Evolutionary conservation across 2,113 vertebrate species (phyloP), one percentile per base, ranked within the genome.

Genomic region (Lates calcarifer): DNA sequence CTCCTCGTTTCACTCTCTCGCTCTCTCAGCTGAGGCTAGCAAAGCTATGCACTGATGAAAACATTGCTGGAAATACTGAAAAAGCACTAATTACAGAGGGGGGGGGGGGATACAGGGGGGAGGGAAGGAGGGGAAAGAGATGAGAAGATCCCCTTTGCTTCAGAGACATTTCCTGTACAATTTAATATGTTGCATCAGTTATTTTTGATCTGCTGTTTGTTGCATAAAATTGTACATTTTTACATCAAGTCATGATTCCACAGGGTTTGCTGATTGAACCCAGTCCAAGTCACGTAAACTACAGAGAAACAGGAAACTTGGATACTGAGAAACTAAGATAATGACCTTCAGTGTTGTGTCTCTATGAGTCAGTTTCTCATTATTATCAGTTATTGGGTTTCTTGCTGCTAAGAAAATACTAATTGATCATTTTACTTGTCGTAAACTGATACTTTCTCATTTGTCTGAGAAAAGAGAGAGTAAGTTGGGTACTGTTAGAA

Each of bases 131-230:
- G 53, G 70, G 69, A 68, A 53, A 49, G 64, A 84, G 80, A 84
- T 72, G 74, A 77, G 74, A 77, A 80, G 72, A 84, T 93, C 92
- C 89, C 90, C 69, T 84, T 87, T 83, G 92, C 73, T 87, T 87
- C 85, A 74, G 76, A 92, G 81, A 87, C 87, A 86, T 93, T 95
- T 92, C 91, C 86, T 90, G 72, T 93, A 87, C 91, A 93, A 85
- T 89, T 92, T 91, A 89, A 91, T 87, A 90, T 90, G 84, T 94
- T 95, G 91, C 93, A 90, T 93, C 93, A 94, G 87, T 91, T 90
- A 87, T 84, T 91, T 93, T 92, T 92, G 75, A 91, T 90, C 85
- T 84, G 87, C 81, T 60, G 76, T 87, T 88, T 87, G 78, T 93
- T 83, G 80, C 89, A 79, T 83, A 80, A 82, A 89, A 85, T 79